These are phyloP conservation scores for Perccottus glenii DNA, from an alignment of 2,113 vertebrate species.

Conservation along the genomic window DNA sequence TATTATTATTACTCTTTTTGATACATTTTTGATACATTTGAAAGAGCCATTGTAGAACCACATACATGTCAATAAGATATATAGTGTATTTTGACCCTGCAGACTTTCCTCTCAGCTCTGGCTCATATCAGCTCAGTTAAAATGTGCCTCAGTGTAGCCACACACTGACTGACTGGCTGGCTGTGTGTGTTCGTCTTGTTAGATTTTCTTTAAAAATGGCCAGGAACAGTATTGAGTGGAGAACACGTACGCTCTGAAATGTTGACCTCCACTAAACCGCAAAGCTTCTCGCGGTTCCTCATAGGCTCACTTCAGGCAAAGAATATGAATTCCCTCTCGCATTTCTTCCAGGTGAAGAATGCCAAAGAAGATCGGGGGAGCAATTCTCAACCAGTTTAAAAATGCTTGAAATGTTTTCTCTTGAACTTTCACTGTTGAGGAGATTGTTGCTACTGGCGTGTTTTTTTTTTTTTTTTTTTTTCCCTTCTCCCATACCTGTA, in stretches of 20 bases:
- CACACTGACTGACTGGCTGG: too few species aligned
- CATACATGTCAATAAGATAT: background rate
- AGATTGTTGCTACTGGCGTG: constrained; percentile 65
- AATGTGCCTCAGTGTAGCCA: background rate
- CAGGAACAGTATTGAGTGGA: constrained; percentile 25
- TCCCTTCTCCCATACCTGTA: constrained; percentile 50
- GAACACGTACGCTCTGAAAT: constrained; percentile 40
- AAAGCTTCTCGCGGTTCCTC: constrained; percentile 48
- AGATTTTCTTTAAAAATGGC: constrained; percentile 6
- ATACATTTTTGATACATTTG: too few species aligned
- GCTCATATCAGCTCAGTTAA: constrained; percentile 27
- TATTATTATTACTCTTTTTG: too few species aligned
- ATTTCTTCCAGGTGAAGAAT: constrained; percentile 66
- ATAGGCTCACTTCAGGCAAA: constrained; percentile 63
- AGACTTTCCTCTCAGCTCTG: background rate
- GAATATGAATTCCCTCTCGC: constrained; percentile 65
- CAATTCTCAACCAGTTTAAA: constrained; percentile 70
- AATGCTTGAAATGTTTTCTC: constrained; percentile 73
- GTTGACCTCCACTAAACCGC: constrained; percentile 58
- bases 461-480: constrained; percentile 8
- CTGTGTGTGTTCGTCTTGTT: constrained; percentile 24
- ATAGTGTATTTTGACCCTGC: background rate
- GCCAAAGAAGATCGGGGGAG: constrained; percentile 66
- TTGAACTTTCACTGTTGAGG: constrained; percentile 60
- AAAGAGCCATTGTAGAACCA: background rate